Conservation (phyloP, 2,888 invertebrate genomes). For the Campaea margaritaria region DNA sequence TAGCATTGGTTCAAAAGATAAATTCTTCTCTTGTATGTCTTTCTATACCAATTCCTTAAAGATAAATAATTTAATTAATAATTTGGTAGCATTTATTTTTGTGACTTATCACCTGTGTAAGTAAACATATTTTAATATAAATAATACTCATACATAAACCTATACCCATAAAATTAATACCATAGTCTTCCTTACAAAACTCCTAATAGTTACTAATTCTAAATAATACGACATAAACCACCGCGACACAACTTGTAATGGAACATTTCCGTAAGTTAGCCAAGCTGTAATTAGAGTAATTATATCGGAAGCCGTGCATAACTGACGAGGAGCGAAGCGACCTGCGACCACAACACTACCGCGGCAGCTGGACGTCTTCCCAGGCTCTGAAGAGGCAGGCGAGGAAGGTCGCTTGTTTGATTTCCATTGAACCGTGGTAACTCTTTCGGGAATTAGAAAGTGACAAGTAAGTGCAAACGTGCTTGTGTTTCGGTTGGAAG, state of each 20-base stretch:
- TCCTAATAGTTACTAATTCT: slow-evolving; percentile 18
- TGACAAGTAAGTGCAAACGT: no score
- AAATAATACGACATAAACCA: slow-evolving; percentile 21
- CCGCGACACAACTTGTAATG: slow-evolving; percentile 62
- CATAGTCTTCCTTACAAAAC: not conserved
- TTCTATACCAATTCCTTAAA: no score
- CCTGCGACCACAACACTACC: slow-evolving; percentile 77
- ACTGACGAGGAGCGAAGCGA: slow-evolving; percentile 60
- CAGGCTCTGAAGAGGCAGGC: slow-evolving; percentile 45
- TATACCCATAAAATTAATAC: not conserved
- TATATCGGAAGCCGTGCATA: slow-evolving; percentile 32
- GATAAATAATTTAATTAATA: no score
- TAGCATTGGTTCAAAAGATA: no score
- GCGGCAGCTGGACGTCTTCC: slow-evolving; percentile 64
- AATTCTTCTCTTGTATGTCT: no score
- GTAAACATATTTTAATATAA: not conserved
- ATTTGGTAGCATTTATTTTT: no score
- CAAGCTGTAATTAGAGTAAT: slow-evolving; percentile 29
- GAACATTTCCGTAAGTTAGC: slow-evolving; percentile 51
- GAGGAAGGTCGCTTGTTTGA: not conserved
- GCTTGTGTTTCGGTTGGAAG: no score
- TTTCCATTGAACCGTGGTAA: slow-evolving; percentile 2
- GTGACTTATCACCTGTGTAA: no score
- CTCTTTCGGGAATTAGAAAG: no score
- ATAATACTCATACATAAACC: not conserved